Base-by-base conservation (phyloP, 92 coral and sea anemone genomes). In the Porites rus region DNA sequence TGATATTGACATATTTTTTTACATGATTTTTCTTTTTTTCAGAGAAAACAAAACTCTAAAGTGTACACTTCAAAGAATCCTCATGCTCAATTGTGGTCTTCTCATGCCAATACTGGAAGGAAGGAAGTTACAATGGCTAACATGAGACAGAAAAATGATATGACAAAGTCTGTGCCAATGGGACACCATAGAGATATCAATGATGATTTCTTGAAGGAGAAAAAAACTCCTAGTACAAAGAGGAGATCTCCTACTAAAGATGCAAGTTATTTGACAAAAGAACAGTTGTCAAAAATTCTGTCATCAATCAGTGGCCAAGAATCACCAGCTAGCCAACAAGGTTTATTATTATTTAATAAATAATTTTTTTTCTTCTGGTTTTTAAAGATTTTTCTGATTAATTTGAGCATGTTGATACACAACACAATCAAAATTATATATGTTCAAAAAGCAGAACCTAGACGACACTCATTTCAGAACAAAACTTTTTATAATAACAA, bases 221-320 rank as follows among this genome's bases (percentile, higher is more conserved):
- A 19, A 17, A 19, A 69, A 69, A 69, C 54, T 59, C 24, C 63
- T 1, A 18, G 2, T n/a, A 68, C 28, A 25, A 56, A 21, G 21
- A 38, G 18, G 56, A 65, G 25, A 9, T 14, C 25, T 38, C 65
- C 67, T 68, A 21, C 68, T 20, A 24, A 70, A 58, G 86, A 28
- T 81, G 77, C 86, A 38, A 70, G 86, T 31, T 70, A 59, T 69
- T 11, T 81, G 53, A 71, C 86, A 81, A 81, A 81, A 60, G 69
- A 69, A 59, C 70, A 81, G 43, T 14, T 70, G 59, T 81, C 86
- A 25, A 69, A 24, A 81, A 81, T 81, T 12, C 76, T 81, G 51
- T 58, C 54, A 38, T 56, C 86, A n/a, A 38, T 81, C 69, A 71
- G 64, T 19, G 63, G 28, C 50, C 68, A 59, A 5, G 22, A 16